A percentile compares a stretch with the other conserved stretches of the same genome.
These are phyloP conservation scores for Stomatorhinus walkeri DNA, from an alignment of 2,797 vertebrate genomes.

Conservation along the genomic window DNA sequence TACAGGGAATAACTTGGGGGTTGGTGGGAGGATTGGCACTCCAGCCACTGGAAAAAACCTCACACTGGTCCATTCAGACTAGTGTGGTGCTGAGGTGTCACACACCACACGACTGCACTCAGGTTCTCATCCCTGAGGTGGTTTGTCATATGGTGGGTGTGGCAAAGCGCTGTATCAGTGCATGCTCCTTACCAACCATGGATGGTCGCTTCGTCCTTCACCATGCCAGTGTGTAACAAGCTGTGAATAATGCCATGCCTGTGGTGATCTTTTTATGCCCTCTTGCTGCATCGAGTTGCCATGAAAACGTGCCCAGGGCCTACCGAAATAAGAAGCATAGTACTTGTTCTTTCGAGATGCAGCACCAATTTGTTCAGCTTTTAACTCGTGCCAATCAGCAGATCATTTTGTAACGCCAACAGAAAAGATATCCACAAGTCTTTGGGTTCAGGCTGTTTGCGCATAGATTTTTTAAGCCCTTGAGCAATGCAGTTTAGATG, in stretches of 20 bases:
- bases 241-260: neutral
- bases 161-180: neutral
- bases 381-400: neutral
- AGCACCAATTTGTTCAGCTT: neutral
- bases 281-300: neutral
- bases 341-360: neutral
- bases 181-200: neutral
- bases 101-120: neutral
- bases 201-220: neutral
- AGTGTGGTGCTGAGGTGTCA: neutral
- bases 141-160: neutral
- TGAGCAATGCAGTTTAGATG: neutral
- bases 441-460: neutral
- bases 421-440: neutral
- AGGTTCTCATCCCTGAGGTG: neutral
- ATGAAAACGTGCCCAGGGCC: neutral
- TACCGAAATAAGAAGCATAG: neutral
- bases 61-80: neutral
- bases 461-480: neutral
- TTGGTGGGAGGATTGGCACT: neutral
- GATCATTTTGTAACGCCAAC: neutral
- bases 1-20: neutral
- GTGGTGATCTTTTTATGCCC: neutral
- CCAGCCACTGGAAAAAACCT: neutral
- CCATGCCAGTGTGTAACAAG: neutral